These are phyloP conservation scores for Paraplagusia blochii DNA, from an alignment of 2,113 vertebrate species.

Conservation along the genomic window DNA sequence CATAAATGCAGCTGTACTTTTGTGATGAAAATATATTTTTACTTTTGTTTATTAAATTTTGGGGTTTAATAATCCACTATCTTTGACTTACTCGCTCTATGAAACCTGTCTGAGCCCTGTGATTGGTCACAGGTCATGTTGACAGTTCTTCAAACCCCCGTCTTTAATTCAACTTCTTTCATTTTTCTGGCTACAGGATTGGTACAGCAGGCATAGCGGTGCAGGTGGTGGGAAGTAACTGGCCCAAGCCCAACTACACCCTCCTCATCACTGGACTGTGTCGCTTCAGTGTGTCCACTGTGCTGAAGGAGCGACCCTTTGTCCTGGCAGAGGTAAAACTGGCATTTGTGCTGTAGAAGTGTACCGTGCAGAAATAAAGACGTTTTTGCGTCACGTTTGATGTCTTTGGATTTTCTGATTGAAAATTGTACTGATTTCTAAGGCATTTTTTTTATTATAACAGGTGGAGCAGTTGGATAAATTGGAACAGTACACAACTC, in stretches of 20 bases:
- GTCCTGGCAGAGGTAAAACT: constrained; percentile 84
- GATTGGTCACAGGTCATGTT: neutral
- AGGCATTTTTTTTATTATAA: neutral
- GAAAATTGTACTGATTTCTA: neutral
- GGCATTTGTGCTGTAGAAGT: neutral
- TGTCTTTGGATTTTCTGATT: too few species aligned
- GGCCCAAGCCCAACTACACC: constrained; percentile 96
- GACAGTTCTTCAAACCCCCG: neutral
- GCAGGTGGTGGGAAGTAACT: constrained; percentile 97
- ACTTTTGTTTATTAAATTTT: too few species aligned
- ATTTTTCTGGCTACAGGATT: constrained; percentile 73
- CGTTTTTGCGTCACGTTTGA: neutral
- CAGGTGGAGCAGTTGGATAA: constrained; percentile 90
- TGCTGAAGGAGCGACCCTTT: constrained; percentile 89
- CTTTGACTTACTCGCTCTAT: too few species aligned
- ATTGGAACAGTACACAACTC: constrained; percentile 82
- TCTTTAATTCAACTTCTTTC: neutral
- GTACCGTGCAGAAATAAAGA: too few species aligned
- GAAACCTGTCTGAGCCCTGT: too few species aligned
- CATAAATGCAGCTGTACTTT: too few species aligned
- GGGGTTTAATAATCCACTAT: too few species aligned
- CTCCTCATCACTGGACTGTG: constrained; percentile 92
- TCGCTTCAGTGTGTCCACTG: constrained; percentile 84
- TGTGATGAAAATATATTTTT: too few species aligned
- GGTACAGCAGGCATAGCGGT: constrained; percentile 91